Conservation (phyloP, 2,888 invertebrate genomes). For the Tenthredo notha region DNA sequence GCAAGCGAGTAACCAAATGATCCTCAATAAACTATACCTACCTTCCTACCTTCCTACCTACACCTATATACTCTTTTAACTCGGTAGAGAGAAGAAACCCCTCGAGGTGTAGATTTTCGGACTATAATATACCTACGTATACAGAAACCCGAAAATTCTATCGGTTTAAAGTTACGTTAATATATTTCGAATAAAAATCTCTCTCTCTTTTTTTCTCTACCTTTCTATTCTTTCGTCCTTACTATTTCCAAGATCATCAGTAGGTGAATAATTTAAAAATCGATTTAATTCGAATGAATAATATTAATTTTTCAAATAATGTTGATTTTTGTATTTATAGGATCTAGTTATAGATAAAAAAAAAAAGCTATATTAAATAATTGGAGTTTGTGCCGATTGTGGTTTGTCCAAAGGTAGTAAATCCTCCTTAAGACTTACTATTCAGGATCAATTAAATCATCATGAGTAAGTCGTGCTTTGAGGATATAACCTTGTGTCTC, state of each 20-base stretch:
- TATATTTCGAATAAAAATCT: background rate
- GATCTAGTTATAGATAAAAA: too few species aligned
- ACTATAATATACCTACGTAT: background rate
- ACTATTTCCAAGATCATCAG: too few species aligned
- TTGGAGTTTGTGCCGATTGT: too few species aligned
- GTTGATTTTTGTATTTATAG: too few species aligned
- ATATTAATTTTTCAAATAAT: too few species aligned
- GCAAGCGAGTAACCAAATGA: constrained; percentile 50
- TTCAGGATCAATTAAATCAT: constrained; percentile 48
- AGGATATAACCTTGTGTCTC: constrained; percentile 36
- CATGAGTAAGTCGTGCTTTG: constrained; percentile 39
- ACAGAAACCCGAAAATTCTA: background rate
- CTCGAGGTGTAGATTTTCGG: constrained; percentile 5
- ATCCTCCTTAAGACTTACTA: background rate
- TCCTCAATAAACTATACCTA: background rate
- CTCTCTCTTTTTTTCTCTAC: too few species aligned
- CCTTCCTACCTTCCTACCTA: background rate
- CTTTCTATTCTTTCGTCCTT: too few species aligned
- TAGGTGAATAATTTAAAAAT: too few species aligned
- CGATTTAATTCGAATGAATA: too few species aligned
- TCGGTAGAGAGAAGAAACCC: background rate
- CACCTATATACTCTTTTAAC: background rate
- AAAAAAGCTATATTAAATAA: too few species aligned
- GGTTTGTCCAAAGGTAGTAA: background rate
- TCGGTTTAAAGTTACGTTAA: background rate